phyloP scores from a whole-genome alignment of 2,888 invertebrate species.

The Acrobasis repandana region DNA sequence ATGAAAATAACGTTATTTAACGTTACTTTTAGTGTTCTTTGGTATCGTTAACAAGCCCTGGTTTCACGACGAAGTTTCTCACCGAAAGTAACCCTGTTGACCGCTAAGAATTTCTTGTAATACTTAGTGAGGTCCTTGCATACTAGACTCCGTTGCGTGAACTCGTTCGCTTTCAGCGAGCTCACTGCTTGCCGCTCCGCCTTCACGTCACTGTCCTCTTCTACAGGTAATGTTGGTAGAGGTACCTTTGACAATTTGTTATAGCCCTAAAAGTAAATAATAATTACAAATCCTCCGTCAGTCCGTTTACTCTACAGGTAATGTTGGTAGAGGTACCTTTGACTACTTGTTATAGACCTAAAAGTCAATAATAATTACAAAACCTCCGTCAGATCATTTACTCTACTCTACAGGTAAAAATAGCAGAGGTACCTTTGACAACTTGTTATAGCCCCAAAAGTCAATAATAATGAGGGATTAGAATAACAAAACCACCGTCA shows the following conservation, averaged over 20 bases:
- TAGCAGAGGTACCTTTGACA: constrained; percentile 35
- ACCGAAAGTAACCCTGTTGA: constrained; percentile 87
- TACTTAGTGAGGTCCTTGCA: constrained; percentile 88
- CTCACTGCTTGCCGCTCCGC: constrained; percentile 78
- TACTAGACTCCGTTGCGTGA: constrained; percentile 79
- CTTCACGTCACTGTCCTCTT: constrained; percentile 84
- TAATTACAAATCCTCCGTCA: background rate
- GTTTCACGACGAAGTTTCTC: no score
- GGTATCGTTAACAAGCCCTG: no score
- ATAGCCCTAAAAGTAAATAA: background rate
- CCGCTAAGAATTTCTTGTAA: constrained; percentile 88
- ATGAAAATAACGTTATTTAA: no score
- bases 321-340: no score
- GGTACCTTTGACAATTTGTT: constrained; percentile 22
- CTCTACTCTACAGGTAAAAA: constrained; percentile 46
- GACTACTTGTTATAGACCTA: no score
- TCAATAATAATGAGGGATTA: background rate
- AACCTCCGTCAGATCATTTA: no score
- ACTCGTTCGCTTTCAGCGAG: constrained; percentile 59
- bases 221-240: constrained; percentile 42
- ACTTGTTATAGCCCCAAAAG: constrained; percentile 1
- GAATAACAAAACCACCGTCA: no score
- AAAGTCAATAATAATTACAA: no score
- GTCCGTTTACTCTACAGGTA: no score
- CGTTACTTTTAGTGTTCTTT: no score